Evolutionary conservation across 1,140 invertebrate genomes (phyloP).

Genomic region (Drosophila suzukii): DNA sequence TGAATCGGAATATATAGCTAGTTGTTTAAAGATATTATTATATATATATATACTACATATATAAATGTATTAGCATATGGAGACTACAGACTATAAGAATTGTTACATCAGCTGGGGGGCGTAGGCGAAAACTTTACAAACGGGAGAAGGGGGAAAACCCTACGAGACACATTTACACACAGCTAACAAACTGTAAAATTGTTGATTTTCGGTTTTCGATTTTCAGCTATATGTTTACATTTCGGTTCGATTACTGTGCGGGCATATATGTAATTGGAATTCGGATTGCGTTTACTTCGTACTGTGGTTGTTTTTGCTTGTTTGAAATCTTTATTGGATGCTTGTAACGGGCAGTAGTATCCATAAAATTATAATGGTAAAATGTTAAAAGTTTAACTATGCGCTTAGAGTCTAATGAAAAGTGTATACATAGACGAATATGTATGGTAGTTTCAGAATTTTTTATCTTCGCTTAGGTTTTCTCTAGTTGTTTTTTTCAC

Average conservation of each 20-base stretch:
- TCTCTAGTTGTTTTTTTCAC: conserved; percentile 23
- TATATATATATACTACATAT: conserved; percentile 72
- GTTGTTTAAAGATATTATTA: conserved; percentile 68
- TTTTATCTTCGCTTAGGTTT: conserved; percentile 57
- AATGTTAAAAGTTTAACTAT: conserved; percentile 85
- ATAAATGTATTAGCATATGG: conserved; percentile 76
- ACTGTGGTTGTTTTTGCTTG: conserved; percentile 26
- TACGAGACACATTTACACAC: conserved; percentile 69
- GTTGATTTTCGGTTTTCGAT: conserved; percentile 28
- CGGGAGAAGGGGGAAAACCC: conserved; percentile 43
- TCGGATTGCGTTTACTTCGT: conserved; percentile 16
- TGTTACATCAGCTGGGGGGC: conserved; percentile 54
- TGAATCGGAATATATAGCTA: conserved; percentile 79
- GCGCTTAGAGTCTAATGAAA: conserved; percentile 84
- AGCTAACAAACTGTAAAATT: conserved; percentile 33
- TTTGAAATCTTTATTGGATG: conserved; percentile 84
- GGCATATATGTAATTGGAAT: conserved; percentile 11
- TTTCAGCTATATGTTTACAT: conserved; percentile 23
- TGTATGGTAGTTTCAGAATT: conserved; percentile 71
- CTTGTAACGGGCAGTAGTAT: conserved; percentile 84
- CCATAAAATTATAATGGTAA: conserved; percentile 84
- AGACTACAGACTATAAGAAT: conserved; percentile 71
- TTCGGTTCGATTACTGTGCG: conserved; percentile 22
- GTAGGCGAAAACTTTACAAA: conserved; percentile 62
- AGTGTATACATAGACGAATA: conserved; percentile 84